A percentile compares a stretch with the other conserved stretches of the same genome.
phyloP scores from a whole-genome alignment of 1,140 invertebrate genomes.

The Centruroides vittatus region DNA sequence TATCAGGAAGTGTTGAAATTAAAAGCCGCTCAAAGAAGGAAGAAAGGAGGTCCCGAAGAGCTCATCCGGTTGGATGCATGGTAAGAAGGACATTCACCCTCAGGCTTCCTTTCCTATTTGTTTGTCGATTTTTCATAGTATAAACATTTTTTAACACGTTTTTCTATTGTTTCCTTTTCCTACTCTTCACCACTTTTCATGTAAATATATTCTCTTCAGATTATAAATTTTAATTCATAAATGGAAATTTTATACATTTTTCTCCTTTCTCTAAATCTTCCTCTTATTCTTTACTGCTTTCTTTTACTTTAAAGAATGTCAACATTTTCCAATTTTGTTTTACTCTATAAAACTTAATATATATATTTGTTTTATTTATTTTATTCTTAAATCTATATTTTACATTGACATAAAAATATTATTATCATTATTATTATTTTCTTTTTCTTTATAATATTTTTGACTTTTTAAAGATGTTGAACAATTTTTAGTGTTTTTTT shows the following conservation, averaged over 20 bases:
- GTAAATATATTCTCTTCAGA: no score
- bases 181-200: no score
- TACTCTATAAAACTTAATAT: background rate
- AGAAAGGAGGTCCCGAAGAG: constrained; percentile 65
- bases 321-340: background rate
- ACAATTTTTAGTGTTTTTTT: no score
- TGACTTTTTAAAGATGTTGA: no score
- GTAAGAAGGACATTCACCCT: constrained; percentile 43
- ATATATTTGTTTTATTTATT: no score
- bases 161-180: constrained; percentile 1
- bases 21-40: constrained; percentile 71
- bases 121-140: background rate
- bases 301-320: constrained; percentile 4
- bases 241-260: constrained; percentile 4
- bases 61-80: constrained; percentile 84
- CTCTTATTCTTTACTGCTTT: constrained; percentile 23
- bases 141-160: constrained; percentile 1
- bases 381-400: no score
- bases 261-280: constrained; percentile 3
- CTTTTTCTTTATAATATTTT: no score
- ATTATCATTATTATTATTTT: no score
- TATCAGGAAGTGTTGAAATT: constrained; percentile 72
- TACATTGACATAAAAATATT: no score
- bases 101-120: constrained; percentile 16
- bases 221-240: no score